Evolutionary conservation across 1,140 invertebrate genomes (phyloP).

Genomic region (Planococcus citri): DNA sequence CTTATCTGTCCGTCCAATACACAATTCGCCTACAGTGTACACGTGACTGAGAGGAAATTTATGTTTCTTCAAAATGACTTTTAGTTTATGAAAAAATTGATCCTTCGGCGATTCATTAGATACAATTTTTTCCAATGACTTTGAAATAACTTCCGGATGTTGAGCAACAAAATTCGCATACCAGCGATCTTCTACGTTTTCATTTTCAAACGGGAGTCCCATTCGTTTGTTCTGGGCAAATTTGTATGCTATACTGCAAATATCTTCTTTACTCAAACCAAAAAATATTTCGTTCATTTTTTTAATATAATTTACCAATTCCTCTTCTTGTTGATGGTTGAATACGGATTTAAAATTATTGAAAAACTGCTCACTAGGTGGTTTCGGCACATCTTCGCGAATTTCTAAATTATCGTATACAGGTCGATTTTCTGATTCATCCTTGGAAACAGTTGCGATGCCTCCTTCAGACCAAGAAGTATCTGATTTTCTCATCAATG

Average conservation of each 20-base stretch:
- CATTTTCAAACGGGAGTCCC: not conserved
- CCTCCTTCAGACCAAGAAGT: too few relatives aligned
- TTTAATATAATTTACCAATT: not conserved
- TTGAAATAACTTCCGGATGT: slow-evolving; percentile 29
- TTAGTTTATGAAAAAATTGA: slow-evolving; percentile 28
- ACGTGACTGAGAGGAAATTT: not conserved
- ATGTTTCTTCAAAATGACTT: not conserved
- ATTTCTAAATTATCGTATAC: too few relatives aligned
- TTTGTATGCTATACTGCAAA: not conserved
- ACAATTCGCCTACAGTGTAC: not conserved
- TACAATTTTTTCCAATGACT: slow-evolving; percentile 30
- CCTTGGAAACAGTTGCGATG: too few relatives aligned
- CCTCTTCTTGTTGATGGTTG: not conserved
- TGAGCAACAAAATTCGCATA: slow-evolving; percentile 30
- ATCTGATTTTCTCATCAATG: too few relatives aligned
- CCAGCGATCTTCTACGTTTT: slow-evolving; percentile 31
- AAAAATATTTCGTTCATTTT: not conserved
- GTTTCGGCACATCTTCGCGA: too few relatives aligned
- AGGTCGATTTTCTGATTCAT: too few relatives aligned
- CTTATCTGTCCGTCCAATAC: not conserved
- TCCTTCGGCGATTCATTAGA: slow-evolving; percentile 32
- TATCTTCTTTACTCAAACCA: not conserved
- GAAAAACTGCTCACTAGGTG: not conserved
- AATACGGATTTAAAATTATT: not conserved
- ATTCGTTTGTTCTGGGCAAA: not conserved